Conservation (phyloP, 2,113 vertebrate species). For the Egretta garzetta region DNA sequence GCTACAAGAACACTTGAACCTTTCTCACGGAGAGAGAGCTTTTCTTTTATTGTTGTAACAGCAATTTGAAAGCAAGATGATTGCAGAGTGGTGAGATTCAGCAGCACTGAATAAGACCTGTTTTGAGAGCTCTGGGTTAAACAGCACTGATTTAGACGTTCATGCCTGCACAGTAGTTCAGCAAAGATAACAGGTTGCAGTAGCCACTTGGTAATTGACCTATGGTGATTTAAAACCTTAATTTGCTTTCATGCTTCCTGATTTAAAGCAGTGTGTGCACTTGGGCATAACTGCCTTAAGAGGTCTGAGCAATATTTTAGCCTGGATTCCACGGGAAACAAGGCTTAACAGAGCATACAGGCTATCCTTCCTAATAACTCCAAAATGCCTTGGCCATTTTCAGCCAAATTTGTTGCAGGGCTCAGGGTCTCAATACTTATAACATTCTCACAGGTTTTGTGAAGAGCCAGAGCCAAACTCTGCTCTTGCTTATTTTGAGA, state of each 20-base stretch:
- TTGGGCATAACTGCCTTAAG: conserved; percentile 45
- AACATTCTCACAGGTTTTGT: background rate
- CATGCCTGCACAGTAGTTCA: conserved; percentile 5
- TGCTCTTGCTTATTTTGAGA: background rate
- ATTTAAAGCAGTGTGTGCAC: conserved; percentile 28
- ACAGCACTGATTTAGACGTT: conserved; percentile 48
- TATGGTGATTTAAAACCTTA: conserved; percentile 57
- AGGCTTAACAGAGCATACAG: background rate
- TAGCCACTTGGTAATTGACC: conserved; percentile 48
- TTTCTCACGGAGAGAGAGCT: background rate
- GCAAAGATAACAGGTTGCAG: conserved; percentile 60
- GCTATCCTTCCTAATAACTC: background rate
- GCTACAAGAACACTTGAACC: background rate
- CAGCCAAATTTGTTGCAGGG: background rate
- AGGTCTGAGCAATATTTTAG: conserved; percentile 42
- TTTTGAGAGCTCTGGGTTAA: conserved; percentile 32
- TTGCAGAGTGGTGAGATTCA: background rate
- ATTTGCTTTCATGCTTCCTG: conserved; percentile 45
- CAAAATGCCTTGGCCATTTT: background rate
- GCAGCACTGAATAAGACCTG: background rate
- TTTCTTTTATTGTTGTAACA: background rate
- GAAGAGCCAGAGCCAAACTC: background rate
- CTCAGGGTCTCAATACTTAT: background rate
- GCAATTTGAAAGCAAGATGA: conserved; percentile 9
- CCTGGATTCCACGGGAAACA: conserved; percentile 8